Evolutionary conservation across 1,140 invertebrate genomes (phyloP).

Genomic region (Oncopodura yosiiana): DNA sequence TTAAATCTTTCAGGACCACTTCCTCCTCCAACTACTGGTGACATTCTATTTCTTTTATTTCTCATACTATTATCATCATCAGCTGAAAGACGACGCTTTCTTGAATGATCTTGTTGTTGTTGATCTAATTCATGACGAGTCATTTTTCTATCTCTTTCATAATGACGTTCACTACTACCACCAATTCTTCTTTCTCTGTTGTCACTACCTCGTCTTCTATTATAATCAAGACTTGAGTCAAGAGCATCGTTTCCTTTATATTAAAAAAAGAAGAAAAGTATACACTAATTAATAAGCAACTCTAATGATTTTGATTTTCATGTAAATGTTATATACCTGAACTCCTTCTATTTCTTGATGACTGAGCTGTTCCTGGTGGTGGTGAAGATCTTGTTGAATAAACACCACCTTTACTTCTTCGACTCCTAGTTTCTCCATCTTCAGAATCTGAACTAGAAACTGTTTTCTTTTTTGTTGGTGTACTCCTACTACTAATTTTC

Average conservation of each 20-base stretch:
- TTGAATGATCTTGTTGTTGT: neutral
- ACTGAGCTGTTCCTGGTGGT: too few relatives aligned
- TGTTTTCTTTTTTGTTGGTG: neutral
- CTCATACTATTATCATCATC: neutral
- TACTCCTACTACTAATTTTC: neutral
- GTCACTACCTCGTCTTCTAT: neutral
- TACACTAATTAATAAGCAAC: too few relatives aligned
- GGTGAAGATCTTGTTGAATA: too few relatives aligned
- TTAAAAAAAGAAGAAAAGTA: neutral
- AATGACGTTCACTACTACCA: too few relatives aligned
- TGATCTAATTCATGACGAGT: neutral
- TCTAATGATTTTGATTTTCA: too few relatives aligned
- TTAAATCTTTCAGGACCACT: neutral
- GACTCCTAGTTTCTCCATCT: neutral
- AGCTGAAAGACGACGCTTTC: conserved; percentile 7
- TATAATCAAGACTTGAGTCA: neutral
- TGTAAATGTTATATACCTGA: too few relatives aligned
- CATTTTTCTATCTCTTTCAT: neutral
- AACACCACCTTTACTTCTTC: too few relatives aligned
- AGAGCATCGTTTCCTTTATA: neutral
- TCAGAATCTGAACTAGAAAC: neutral
- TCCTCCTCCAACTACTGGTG: too few relatives aligned
- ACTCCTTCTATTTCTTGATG: too few relatives aligned
- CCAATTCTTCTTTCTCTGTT: conserved; percentile 1
- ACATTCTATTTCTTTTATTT: neutral